These are phyloP conservation scores for Phalanger gymnotis DNA, from an alignment of 2,797 vertebrate species.

Conservation along the genomic window DNA sequence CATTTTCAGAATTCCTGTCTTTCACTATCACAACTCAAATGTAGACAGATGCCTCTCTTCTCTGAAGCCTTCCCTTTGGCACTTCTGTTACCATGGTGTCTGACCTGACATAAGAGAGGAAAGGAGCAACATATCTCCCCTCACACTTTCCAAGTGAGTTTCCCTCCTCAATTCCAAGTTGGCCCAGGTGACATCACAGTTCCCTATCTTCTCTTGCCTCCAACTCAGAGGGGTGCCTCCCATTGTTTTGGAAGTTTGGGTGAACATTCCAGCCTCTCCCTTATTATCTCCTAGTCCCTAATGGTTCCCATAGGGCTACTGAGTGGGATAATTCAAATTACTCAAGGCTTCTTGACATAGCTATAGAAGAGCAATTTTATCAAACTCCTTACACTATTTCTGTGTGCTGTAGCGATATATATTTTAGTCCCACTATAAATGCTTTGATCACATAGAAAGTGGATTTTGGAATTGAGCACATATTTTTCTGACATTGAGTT, in stretches of 20 bases:
- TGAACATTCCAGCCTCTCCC: not conserved
- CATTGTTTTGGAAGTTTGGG: not conserved
- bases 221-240: not conserved
- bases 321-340: not conserved
- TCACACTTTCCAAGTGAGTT: not conserved
- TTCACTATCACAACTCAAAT: not conserved
- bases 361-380: not conserved
- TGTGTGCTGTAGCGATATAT: not conserved
- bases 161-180: not conserved
- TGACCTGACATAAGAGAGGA: not conserved
- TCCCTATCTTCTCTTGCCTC: not conserved
- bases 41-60: not conserved
- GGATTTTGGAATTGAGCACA: not conserved
- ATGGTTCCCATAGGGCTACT: not conserved
- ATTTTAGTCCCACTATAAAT: not conserved
- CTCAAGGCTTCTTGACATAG: not conserved
- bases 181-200: not conserved
- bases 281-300: not conserved
- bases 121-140: not conserved
- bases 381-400: not conserved
- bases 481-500: not conserved
- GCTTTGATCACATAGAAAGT: not conserved
- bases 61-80: not conserved
- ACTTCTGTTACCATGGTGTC: not conserved
- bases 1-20: not conserved